Evolutionary conservation across 2,888 invertebrate genomes (phyloP), one percentile per base, ranked within the genome.

Genomic region (Criorhina ranunculi): DNA sequence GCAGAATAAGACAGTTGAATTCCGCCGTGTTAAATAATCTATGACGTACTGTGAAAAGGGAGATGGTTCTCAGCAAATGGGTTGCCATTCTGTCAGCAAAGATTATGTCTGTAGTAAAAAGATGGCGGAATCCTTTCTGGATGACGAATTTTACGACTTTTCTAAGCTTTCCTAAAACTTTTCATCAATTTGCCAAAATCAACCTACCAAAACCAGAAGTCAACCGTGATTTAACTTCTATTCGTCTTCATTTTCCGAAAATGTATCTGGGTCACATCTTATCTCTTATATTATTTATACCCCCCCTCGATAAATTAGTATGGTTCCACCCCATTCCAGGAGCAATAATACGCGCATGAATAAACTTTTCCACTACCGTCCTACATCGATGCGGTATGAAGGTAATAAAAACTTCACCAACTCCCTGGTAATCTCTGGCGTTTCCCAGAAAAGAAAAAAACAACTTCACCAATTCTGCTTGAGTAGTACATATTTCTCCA

Each of bases 211-310:
- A 24, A 24, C 24, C 24, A 24, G 4, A 24, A 24, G 4, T 4
- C 4, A 24, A 24, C 24, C 24, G 24, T 24, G 24, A 24, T 24
- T 24, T n/a, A n/a, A n/a, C n/a, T n/a, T 4, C 24, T 4, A 24
- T 4, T 24, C 24, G 24, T 24, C 24, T 24, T 24, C 24, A 24
- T 24, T 4, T 24, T 24, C 4, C 24, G 24, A 24, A 24, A 51
- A 9, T 7, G 3, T 2, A 44, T 64, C 35, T 46, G 5, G 46
- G 49, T 35, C 64, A 35, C 64, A 35, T 35, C 64, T 35, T 24
- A 35, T 49, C 46, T 17, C 33, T 33, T 24, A 49, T 12, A 64
- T 49, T 64, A 64, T 49, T 64, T 49, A 64, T 64, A 19, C n/a
- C 33, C 11, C n/a, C 19, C 33, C 11, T 7, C 64, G 17, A 64